Evolutionary conservation across 2,888 invertebrate genomes (phyloP).

Genomic region (Holacanthella duospinosa): DNA sequence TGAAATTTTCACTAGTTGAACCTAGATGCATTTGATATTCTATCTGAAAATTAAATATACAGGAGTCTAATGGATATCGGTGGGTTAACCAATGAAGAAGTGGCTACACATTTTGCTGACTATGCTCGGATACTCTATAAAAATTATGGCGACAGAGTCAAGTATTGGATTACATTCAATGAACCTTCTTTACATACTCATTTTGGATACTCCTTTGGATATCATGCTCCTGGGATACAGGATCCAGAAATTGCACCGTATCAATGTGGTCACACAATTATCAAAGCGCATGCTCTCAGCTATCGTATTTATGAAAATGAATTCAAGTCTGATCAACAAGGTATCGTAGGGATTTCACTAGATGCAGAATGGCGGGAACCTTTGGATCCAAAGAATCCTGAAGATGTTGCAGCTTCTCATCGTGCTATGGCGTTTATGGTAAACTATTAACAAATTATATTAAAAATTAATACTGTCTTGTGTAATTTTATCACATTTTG

Average conservation of each 20-base stretch:
- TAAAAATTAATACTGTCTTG: not conserved
- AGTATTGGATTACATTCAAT: constrained; percentile 19
- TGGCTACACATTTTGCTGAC: constrained; percentile 47
- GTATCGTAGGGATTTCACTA: constrained; percentile 34
- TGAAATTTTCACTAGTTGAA: no score
- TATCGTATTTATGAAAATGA: constrained; percentile 53
- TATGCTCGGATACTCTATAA: constrained; percentile 45
- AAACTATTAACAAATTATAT: not conserved
- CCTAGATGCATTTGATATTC: no score
- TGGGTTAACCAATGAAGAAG: constrained; percentile 43
- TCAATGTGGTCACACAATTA: constrained; percentile 52
- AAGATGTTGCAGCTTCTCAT: constrained; percentile 33
- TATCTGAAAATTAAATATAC: constrained; percentile 2
- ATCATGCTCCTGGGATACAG: constrained; percentile 47
- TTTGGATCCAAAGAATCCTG: constrained; percentile 13
- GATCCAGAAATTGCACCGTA: constrained; percentile 48
- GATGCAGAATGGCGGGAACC: constrained; percentile 35
- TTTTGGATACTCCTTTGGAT: constrained; percentile 47
- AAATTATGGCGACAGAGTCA: constrained; percentile 46
- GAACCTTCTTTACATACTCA: constrained; percentile 55
- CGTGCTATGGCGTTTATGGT: constrained; percentile 30
- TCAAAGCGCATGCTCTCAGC: constrained; percentile 55
- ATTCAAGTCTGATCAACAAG: constrained; percentile 42
- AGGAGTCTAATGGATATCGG: no score
- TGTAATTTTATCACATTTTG: not conserved